Evolutionary conservation across 2,888 invertebrate genomes (phyloP).

Genomic region (Spodoptera littoralis): DNA sequence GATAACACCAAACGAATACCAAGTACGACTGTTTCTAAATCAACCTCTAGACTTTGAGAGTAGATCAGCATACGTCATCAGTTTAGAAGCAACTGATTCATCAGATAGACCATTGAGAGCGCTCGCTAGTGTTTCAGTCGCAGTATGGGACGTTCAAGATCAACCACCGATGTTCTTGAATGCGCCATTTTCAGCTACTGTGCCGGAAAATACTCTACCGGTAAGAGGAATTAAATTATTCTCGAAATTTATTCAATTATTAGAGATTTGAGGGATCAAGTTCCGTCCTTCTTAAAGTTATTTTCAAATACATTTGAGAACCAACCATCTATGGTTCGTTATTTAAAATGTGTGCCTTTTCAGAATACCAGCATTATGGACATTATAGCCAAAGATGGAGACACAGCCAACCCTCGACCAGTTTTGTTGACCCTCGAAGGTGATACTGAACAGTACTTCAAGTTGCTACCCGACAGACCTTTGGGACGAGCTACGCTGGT

Average conservation of each 20-base stretch:
- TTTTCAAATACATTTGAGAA: no score
- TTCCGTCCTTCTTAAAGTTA: no score
- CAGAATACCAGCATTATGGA: slow-evolving; percentile 91
- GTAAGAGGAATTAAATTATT: slow-evolving; percentile 69
- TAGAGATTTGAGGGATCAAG: no score
- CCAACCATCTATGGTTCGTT: no score
- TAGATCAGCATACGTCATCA: slow-evolving; percentile 92
- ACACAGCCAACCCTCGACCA: slow-evolving; percentile 92
- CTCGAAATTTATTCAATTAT: no score
- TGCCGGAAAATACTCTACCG: slow-evolving; percentile 92
- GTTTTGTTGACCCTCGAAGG: slow-evolving; percentile 91
- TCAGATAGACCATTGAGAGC: slow-evolving; percentile 91
- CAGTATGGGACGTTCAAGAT: slow-evolving; percentile 94
- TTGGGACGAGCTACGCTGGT: slow-evolving; percentile 89
- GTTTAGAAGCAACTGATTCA: slow-evolving; percentile 91
- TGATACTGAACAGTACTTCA: slow-evolving; percentile 91
- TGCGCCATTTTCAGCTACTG: slow-evolving; percentile 93
- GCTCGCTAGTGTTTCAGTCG: slow-evolving; percentile 92
- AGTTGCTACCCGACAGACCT: slow-evolving; percentile 87
- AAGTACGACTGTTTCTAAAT: slow-evolving; percentile 91
- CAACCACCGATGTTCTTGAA: slow-evolving; percentile 94
- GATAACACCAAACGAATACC: slow-evolving; percentile 91
- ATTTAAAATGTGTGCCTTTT: slow-evolving; percentile 2
- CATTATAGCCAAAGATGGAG: slow-evolving; percentile 94
- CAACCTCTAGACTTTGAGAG: slow-evolving; percentile 93